A percentile compares a stretch with the other conserved stretches of the same genome.
phyloP scores from a whole-genome alignment of 1,140 invertebrate genomes.

The Idris sp. region DNA sequence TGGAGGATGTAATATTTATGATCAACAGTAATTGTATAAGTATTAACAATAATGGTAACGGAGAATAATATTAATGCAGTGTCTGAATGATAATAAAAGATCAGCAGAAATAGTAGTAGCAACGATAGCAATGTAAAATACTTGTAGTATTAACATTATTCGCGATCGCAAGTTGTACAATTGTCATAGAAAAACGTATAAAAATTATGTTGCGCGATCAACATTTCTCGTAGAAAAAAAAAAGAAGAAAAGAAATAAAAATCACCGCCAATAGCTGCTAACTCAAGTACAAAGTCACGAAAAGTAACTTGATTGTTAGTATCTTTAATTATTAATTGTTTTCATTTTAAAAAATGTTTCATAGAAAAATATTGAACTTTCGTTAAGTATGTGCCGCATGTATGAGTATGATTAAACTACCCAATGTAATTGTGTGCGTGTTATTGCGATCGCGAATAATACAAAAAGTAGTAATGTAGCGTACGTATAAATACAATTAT shows the following conservation, averaged over 20 bases:
- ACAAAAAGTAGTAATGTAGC: constrained; percentile 66
- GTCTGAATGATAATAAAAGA: constrained; percentile 50
- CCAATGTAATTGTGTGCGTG: constrained; percentile 28
- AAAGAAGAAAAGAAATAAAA: constrained; percentile 1
- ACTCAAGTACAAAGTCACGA: constrained; percentile 20
- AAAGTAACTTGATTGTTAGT: constrained; percentile 12
- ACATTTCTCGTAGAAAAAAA: neutral
- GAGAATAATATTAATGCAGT: constrained; percentile 52
- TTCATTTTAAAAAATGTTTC: constrained; percentile 1
- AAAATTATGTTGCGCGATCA: constrained; percentile 39
- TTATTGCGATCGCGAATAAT: constrained; percentile 59
- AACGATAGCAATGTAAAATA: constrained; percentile 58
- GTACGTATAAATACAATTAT: constrained; percentile 75
- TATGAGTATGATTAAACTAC: constrained; percentile 18
- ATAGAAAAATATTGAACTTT: constrained; percentile 38
- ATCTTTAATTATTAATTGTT: constrained; percentile 1
- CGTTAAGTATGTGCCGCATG: constrained; percentile 11
- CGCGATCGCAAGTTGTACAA: constrained; percentile 55
- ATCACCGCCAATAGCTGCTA: constrained; percentile 21
- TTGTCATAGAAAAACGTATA: constrained; percentile 50
- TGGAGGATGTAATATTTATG: too few species aligned
- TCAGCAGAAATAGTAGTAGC: constrained; percentile 52
- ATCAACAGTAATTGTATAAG: constrained; percentile 30
- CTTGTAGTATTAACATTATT: constrained; percentile 50
- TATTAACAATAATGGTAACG: constrained; percentile 50